Percentiles rank a stretch among this genome's conserved stretches.
These are phyloP conservation scores for Acanthiza pusilla DNA, from an alignment of 2,797 vertebrate species.

Conservation along the genomic window DNA sequence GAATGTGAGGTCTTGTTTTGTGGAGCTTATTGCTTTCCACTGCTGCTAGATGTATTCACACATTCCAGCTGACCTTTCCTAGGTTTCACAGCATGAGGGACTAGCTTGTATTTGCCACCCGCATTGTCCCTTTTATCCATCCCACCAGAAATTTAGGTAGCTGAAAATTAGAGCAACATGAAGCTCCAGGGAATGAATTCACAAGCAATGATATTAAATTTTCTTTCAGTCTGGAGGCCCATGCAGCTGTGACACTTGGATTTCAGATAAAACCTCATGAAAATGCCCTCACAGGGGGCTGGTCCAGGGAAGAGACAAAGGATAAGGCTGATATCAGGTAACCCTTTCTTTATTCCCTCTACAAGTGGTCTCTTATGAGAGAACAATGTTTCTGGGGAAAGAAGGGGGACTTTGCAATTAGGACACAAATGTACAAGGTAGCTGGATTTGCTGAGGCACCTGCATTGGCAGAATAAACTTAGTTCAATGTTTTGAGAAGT, in stretches of 20 bases:
- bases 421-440: neutral
- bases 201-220: neutral
- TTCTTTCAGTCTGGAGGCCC: neutral
- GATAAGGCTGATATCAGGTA: neutral
- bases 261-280: neutral
- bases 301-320: neutral
- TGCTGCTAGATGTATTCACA: constrained; percentile 20
- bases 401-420: neutral
- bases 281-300: neutral
- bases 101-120: neutral
- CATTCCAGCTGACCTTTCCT: constrained; percentile 5
- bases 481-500: neutral
- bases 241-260: neutral
- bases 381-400: neutral
- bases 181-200: neutral
- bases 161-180: constrained; percentile 28
- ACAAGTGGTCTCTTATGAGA: neutral
- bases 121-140: neutral
- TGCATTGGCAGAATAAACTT: neutral
- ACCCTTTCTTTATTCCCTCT: neutral
- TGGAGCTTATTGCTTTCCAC: constrained; percentile 3
- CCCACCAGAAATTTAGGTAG: neutral
- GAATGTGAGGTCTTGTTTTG: constrained; percentile 1
- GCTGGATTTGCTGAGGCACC: neutral
- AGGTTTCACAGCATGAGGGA: neutral